These are phyloP conservation scores for Ranitomeya imitator DNA, from an alignment of 2,113 vertebrate species.

Conservation along the genomic window DNA sequence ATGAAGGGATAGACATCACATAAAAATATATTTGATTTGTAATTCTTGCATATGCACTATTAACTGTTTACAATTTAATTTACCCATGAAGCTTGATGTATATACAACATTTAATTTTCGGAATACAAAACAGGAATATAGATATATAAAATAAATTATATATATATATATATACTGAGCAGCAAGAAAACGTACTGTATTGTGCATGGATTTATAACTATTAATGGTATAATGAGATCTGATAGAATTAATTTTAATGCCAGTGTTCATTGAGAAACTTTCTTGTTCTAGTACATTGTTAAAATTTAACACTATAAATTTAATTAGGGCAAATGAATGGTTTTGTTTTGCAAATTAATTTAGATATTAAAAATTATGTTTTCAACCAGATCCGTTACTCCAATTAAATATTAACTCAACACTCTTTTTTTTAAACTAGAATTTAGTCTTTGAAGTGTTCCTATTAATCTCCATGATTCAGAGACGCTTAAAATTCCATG, in stretches of 20 bases:
- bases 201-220: constrained; percentile 24
- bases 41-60: too few relatives aligned
- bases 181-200: neutral
- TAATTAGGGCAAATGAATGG: constrained; percentile 83
- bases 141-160: neutral
- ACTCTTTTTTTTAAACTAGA: constrained; percentile 83
- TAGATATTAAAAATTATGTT: constrained; percentile 90
- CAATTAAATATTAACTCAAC: constrained; percentile 90
- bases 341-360: constrained; percentile 89
- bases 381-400: constrained; percentile 89
- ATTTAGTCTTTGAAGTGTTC: constrained; percentile 89
- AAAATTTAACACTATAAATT: constrained; percentile 76
- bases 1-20: too few relatives aligned
- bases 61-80: neutral
- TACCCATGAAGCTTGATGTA: neutral
- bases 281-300: constrained; percentile 62
- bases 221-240: constrained; percentile 27
- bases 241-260: constrained; percentile 59
- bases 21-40: too few relatives aligned
- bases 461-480: constrained; percentile 85
- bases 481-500: constrained; percentile 82
- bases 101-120: neutral
- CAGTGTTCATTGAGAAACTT: constrained; percentile 76
- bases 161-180: neutral
- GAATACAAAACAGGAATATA: neutral